Evolutionary conservation across 2,113 vertebrate species (phyloP).

Genomic region (Zapus hudsonius): DNA sequence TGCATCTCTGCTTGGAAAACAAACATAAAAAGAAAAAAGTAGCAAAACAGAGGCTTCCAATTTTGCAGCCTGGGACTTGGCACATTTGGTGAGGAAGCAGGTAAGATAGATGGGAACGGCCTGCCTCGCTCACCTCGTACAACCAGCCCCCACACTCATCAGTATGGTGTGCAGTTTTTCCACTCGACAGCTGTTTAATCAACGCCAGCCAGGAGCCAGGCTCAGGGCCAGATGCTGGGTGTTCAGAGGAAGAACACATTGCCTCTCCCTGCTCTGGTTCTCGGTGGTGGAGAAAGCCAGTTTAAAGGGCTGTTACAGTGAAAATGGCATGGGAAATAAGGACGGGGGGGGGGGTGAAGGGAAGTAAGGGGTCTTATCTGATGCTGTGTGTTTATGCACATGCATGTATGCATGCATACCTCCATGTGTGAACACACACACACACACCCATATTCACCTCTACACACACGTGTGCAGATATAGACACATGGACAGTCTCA

Average conservation of each 20-base stretch:
- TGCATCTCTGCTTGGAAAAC: neutral
- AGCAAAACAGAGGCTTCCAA: neutral
- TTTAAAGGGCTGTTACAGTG: fast-evolving
- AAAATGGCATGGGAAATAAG: fast-evolving
- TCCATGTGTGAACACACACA: neutral
- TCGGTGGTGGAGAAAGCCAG: fast-evolving
- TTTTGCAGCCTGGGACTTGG: neutral
- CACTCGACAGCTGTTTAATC: fast-evolving
- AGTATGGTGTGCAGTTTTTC: fast-evolving
- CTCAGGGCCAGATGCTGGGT: neutral
- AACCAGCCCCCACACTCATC: fast-evolving
- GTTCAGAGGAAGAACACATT: fast-evolving
- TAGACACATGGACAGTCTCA: neutral
- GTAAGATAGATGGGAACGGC: no score
- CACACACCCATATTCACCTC: neutral
- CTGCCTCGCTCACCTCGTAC: fast-evolving
- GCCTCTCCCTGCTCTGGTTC: fast-evolving
- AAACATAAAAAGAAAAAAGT: neutral
- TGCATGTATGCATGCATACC: neutral
- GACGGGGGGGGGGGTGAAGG: neutral
- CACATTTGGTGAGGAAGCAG: no score
- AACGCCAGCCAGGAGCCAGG: neutral
- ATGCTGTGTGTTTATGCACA: neutral
- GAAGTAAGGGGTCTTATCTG: neutral
- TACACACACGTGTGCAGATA: neutral